Base-by-base conservation (phyloP, 2,888 invertebrate genomes). In the Chrysolina oricalcia region DNA sequence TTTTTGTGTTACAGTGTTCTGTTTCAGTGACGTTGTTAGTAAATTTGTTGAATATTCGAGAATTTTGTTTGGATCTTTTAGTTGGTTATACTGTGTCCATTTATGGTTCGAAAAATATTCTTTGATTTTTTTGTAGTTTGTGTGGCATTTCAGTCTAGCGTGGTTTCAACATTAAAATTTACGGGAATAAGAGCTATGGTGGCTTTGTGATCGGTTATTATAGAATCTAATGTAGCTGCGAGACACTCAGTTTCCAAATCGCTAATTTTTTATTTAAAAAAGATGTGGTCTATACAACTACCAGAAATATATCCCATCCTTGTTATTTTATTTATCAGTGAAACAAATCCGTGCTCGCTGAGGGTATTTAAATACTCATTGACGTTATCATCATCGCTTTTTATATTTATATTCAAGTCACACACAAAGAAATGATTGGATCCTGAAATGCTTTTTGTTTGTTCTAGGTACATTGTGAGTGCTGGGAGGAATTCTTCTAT, bases 401-500 rank as follows among this genome's bases (percentile, higher is more conserved):
- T 27, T 19, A 59, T 46, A 46, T 46, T 21, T 59, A 59, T 59
- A 27, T 59, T 59, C 21, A 59, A n/a, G 59, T 59, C 59, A 23
- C 59, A 11, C 23, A 59, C 59, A 59, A 59, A 27, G 9, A 59
- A 27, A 9, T 59, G 59, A 59, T 21, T 59, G 11, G 11, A 21
- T 13, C 10, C 27, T 17, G 21, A 27, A 19, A 23, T 27, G 27
- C 59, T 23, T 23, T 59, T 59, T 27, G 11, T 27, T 21, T 27
- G 21, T 59, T 59, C 17, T 59, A 19, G 27, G 59, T 59, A 15
- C 21, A n/a, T 27, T 4, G 11, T 27, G 5, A 59, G 59, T 6
- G 59, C 59, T 13, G 21, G 59, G 59, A 59, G 59, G 15, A 59
- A 59, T 21, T 59, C 59, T 27, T 59, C 59, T n/a, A 59, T 59